Evolutionary conservation across 2,888 invertebrate genomes (phyloP), one percentile per base, ranked within the genome.

Genomic region (Temnothorax rugatulus): DNA sequence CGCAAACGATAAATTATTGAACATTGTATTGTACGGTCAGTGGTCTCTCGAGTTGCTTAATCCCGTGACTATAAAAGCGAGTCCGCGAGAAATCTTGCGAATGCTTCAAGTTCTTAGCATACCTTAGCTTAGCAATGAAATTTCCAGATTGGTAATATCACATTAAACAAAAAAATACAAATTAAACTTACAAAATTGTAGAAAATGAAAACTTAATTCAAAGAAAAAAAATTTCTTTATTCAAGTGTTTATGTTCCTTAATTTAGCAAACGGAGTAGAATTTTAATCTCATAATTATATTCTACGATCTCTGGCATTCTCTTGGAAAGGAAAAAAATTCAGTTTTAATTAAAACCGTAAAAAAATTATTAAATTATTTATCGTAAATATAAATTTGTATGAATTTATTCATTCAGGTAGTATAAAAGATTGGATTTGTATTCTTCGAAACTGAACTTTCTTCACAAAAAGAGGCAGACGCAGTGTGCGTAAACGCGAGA

Each of bases 1-100:
- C 29, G 21, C 61, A 47, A 57, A 21, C 15, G 5, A 61, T 75
- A 61, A 50, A 50, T 75, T 75, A 64, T 61, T 21, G 15, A 34
- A 9, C 15, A 54, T 41, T 29, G 29, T 50, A 57, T 25, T 38
- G 18, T 15, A 44, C 41, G 64, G 18, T 71, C 29, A 15, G n/a
- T 13, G 50, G 11, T 73, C 25, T 41, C 38, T 41, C 38, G 5
- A 59, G 9, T 57, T 73, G 38, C 44, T 66, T 66, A 25, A 66
- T 44, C 38, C 21, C 7, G 41, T 11, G 11, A 64, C 21, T 25
- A 25, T 8, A 41, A 64, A 64, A 21, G 41, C 15, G 44, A n/a
- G n/a, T 18, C 34, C 18, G n/a, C n/a, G n/a, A 41, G n/a, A 41
- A 4, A 64, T 41, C 21, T 8, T 21, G 7, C 21, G 41, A 64